Evolutionary conservation across 2,888 invertebrate genomes (phyloP).

Genomic region (Piscicola geometra): DNA sequence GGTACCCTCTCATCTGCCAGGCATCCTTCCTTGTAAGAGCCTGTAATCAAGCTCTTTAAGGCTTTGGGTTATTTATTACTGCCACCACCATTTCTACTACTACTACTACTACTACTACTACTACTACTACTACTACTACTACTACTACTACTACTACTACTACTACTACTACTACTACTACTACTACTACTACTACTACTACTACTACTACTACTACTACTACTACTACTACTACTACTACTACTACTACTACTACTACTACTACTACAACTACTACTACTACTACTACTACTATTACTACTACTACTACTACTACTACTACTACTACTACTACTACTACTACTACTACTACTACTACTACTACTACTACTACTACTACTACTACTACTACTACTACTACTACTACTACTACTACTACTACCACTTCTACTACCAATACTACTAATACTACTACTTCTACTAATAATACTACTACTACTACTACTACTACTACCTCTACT

Average conservation of each 20-base stretch:
- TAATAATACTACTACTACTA: constrained; percentile 14
- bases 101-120: constrained; percentile 17
- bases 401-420: constrained; percentile 24
- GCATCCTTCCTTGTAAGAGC: too few relatives aligned
- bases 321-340: too few relatives aligned
- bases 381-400: constrained; percentile 24
- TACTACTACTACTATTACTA: too few relatives aligned
- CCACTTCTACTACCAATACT: constrained; percentile 9
- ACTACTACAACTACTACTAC: too few relatives aligned
- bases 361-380: constrained; percentile 24
- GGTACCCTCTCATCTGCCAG: too few relatives aligned
- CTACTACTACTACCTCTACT: neutral
- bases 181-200: too few relatives aligned
- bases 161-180: neutral
- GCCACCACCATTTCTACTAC: constrained; percentile 7
- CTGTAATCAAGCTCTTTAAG: too few relatives aligned
- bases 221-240: too few relatives aligned
- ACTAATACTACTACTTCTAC: constrained; percentile 17
- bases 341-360: neutral
- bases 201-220: too few relatives aligned
- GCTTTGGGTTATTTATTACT: too few relatives aligned
- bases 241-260: too few relatives aligned
- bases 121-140: constrained; percentile 24
- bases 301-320: too few relatives aligned
- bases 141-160: constrained; percentile 17